phyloP scores from a whole-genome alignment of 1,140 invertebrate species.

The Sinella curviseta region DNA sequence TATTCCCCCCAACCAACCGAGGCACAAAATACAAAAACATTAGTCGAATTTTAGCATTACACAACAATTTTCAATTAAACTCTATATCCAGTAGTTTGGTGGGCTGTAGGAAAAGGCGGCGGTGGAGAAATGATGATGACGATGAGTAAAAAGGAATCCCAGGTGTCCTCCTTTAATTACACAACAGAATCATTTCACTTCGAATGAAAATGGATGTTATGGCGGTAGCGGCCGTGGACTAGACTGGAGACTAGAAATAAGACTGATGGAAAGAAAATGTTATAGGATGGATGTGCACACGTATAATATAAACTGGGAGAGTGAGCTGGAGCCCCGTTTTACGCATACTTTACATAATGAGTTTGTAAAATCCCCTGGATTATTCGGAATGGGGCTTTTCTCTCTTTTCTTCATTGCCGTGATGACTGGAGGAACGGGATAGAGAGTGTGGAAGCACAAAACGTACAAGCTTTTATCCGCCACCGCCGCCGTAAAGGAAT shows the following conservation, averaged over 20 bases:
- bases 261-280: too few relatives aligned
- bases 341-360: slow-evolving; percentile 25
- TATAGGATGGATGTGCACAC: too few relatives aligned
- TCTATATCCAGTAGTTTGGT: too few relatives aligned
- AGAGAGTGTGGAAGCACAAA: too few relatives aligned
- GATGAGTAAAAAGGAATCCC: slow-evolving; percentile 32
- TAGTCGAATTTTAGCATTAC: too few relatives aligned
- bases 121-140: slow-evolving; percentile 11
- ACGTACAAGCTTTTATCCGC: background rate
- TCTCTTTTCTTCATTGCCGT: background rate
- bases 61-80: slow-evolving; percentile 23
- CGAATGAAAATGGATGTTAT: slow-evolving; percentile 12
- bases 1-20: too few relatives aligned
- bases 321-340: background rate
- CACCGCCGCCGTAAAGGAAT: background rate
- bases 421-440: slow-evolving; percentile 1
- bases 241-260: background rate
- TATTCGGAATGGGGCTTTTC: slow-evolving; percentile 23
- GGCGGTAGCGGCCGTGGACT: background rate
- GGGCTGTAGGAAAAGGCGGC: too few relatives aligned
- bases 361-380: slow-evolving; percentile 24
- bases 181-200: background rate
- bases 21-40: too few relatives aligned
- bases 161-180: slow-evolving; percentile 36
- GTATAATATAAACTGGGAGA: too few relatives aligned